Conservation (phyloP, 1,140 invertebrate species). For the Leptinotarsa texana region DNA sequence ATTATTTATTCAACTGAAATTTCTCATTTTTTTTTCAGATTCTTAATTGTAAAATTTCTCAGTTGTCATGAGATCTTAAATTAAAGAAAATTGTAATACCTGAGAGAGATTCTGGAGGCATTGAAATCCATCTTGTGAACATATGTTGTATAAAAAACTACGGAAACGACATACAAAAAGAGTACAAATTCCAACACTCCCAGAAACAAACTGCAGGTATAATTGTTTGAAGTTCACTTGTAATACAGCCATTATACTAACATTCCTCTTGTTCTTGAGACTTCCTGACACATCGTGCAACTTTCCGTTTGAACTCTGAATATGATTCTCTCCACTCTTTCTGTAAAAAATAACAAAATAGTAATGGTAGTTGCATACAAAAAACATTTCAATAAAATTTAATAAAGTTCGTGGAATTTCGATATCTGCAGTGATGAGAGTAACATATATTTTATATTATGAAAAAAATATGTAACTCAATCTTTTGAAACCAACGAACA, state of each 20-base stretch:
- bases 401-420: neutral
- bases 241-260: slow-evolving; percentile 61
- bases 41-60: slow-evolving; percentile 21
- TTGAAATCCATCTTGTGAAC: slow-evolving; percentile 22
- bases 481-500: no score
- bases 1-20: slow-evolving; percentile 20
- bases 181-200: slow-evolving; percentile 18
- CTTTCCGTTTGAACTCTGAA: slow-evolving; percentile 96
- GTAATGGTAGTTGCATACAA: neutral
- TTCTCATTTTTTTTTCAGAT: slow-evolving; percentile 15
- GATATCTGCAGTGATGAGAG: no score
- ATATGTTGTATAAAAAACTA: slow-evolving; percentile 30
- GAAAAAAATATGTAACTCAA: no score
- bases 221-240: slow-evolving; percentile 23
- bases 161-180: slow-evolving; percentile 26
- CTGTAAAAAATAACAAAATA: slow-evolving; percentile 64
- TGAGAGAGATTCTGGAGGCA: slow-evolving; percentile 11
- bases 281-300: slow-evolving; percentile 95
- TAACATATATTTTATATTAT: no score
- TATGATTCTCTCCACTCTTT: slow-evolving; percentile 99
- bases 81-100: slow-evolving; percentile 11
- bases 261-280: slow-evolving; percentile 99
- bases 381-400: neutral
- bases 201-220: slow-evolving; percentile 19
- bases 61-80: slow-evolving; percentile 26